phyloP scores from a whole-genome alignment of 2,888 invertebrate species.

The Calameuta idolon region DNA sequence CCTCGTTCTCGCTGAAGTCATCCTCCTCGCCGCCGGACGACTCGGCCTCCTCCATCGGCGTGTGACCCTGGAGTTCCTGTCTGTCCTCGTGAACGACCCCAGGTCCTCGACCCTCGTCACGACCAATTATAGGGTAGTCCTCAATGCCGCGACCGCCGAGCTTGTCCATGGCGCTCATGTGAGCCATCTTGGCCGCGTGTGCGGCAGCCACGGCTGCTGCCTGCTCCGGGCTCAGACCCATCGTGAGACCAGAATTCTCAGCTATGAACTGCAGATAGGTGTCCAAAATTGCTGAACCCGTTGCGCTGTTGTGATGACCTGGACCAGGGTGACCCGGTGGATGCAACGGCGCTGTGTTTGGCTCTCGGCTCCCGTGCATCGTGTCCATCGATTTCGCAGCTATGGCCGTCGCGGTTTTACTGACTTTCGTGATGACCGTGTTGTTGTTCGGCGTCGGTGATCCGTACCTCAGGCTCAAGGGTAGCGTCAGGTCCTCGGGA shows the following conservation, averaged over 20 bases:
- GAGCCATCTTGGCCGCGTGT: constrained; percentile 83
- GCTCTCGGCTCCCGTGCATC: constrained; percentile 74
- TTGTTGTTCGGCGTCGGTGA: constrained; percentile 75
- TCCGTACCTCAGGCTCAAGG: constrained; percentile 72
- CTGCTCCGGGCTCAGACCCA: constrained; percentile 76
- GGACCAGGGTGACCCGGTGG: constrained; percentile 41
- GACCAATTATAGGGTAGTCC: constrained; percentile 60
- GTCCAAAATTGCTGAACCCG: constrained; percentile 84
- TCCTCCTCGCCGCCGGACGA: constrained; percentile 61
- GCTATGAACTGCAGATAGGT: constrained; percentile 91
- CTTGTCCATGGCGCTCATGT: constrained; percentile 76
- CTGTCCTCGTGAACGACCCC: constrained; percentile 58
- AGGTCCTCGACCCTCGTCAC: constrained; percentile 56
- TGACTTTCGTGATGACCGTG: constrained; percentile 64
- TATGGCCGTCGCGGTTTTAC: constrained; percentile 71
- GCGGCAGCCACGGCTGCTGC: constrained; percentile 75
- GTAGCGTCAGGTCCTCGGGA: constrained; percentile 84
- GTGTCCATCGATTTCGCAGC: constrained; percentile 78
- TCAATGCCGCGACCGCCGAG: constrained; percentile 50
- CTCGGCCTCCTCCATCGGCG: constrained; percentile 51
- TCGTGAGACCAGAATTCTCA: constrained; percentile 81
- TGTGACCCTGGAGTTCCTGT: constrained; percentile 44
- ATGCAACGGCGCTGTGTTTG: constrained; percentile 74
- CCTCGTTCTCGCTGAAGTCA: constrained; percentile 62
- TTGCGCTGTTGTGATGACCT: constrained; percentile 67